Evolutionary conservation across 2,888 invertebrate genomes (phyloP), one percentile per base, ranked within the genome.

Genomic region (Ptilodon capucinus): DNA sequence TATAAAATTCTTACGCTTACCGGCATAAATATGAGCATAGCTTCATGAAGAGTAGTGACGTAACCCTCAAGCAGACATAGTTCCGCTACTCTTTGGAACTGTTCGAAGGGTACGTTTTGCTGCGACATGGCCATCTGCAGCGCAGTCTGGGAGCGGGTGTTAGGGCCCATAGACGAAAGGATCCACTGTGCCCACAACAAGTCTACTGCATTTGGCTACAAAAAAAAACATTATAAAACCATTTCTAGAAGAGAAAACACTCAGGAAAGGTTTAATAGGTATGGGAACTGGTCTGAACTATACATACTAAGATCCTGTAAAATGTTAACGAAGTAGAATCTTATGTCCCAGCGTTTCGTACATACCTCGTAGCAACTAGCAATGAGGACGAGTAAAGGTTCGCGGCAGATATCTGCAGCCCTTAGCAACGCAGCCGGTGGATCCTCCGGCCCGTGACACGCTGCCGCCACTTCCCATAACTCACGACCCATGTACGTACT

Each of bases 291-390:
- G n/a, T n/a, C n/a, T n/a, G n/a, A n/a, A n/a, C n/a, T n/a, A n/a
- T n/a, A n/a, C n/a, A n/a, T n/a, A n/a, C n/a, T n/a, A n/a, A n/a
- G n/a, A n/a, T n/a, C n/a, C n/a, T n/a, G n/a, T n/a, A n/a, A 11
- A 11, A 28, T n/a, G 8, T n/a, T 28, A 2, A 28, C 4, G n/a
- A 4, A 4, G 3, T n/a, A 28, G 2, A 28, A 28, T n/a, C 28
- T 51, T 16, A 8, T 18, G 13, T 18, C 6, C 18, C 16, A 13
- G 13, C 18, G 21, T 36, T 35, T 32, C 17, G 23, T 6, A 32
- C 7, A n/a, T 67, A 94, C 94, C 92, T 95, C 94, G 70, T 94
- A 95, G 71, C 93, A 94, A 49, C 94, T 93, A 11, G 95, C 95
- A 35, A 95, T 85, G 49, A 95, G 91, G 9, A 93, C 93, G 7